A percentile compares a stretch with the other conserved stretches of the same genome.
These are phyloP conservation scores for Girardia tigrina DNA, from an alignment of 2,888 invertebrate genomes.

Conservation along the genomic window DNA sequence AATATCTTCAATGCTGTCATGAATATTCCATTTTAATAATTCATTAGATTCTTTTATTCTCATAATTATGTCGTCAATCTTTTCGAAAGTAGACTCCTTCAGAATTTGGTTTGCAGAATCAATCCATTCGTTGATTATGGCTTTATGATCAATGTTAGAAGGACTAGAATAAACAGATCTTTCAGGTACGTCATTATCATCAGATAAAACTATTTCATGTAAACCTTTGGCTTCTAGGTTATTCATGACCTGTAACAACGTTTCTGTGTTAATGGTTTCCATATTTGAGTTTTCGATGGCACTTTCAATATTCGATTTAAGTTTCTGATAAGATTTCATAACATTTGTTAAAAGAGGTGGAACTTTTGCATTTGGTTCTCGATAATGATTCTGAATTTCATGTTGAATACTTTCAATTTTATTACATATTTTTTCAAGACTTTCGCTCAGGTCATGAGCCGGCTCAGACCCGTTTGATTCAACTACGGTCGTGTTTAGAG, in stretches of 20 bases:
- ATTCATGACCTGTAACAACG: not conserved
- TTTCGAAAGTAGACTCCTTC: not conserved
- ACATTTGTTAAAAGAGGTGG: not conserved
- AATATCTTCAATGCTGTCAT: not conserved
- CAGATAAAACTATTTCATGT: not conserved
- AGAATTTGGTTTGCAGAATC: not conserved
- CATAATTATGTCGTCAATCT: not conserved
- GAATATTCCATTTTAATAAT: not conserved
- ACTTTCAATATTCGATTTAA: slow-evolving; percentile 9
- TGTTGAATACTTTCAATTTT: not conserved
- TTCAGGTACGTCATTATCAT: not conserved
- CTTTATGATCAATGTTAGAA: not conserved
- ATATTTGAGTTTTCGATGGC: not conserved
- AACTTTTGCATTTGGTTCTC: not conserved
- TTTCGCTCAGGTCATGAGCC: no score
- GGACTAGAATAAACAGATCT: not conserved
- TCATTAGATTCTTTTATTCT: not conserved
- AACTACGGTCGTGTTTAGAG: no score
- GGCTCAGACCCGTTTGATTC: no score
- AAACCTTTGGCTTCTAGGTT: no score
- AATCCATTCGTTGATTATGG: not conserved
- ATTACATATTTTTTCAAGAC: not conserved
- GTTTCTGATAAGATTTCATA: not conserved
- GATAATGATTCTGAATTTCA: not conserved
- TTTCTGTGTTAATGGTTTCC: not conserved